Evolutionary conservation across 2,888 invertebrate species (phyloP), one percentile per base, ranked within the genome.

Genomic region (Drosophila vallismaia): DNA sequence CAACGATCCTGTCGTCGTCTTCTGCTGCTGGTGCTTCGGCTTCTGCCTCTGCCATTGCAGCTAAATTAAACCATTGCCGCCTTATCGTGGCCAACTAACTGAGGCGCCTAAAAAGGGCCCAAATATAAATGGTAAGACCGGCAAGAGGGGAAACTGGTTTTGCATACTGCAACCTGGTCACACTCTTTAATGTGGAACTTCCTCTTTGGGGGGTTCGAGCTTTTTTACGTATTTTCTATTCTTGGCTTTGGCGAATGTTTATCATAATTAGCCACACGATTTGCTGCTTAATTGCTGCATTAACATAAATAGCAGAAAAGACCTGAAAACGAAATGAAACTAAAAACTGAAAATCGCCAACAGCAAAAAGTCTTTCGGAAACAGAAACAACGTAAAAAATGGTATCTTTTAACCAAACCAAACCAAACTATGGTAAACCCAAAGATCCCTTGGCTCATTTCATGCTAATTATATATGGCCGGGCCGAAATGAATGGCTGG

Each of bases 1-100:
- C 88, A 85, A 85, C 83, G 88, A 87, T 84, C 83, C 83, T 84
- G 83, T 84, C 83, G 88, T 84, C 88, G 88, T 83, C 88, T 89
- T 83, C 85, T 88, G 86, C 81, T 73, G 73, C 67, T 48, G 74
- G 4, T 28, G 28, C 28, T 5, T 28, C 5, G 28, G 56, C 56
- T 70, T 64, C 73, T 75, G 73, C 68, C 72, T 70, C 51, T 62
- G 50, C 71, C 63, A 58, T 55, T 74, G 72, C 73, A 71, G 81
- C 87, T 86, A 86, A 86, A 86, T 86, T 89, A 86, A 89, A 89
- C 86, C 86, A 86, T 89, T 86, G 89, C 86, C 81, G 81, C 87
- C 75, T 86, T 80, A 80, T 78, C 82, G 82, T 66, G 62, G 70
- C 70, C 74, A 76, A 84, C 87, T 71, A 88, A 68, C 67, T 54